Percentiles rank a stretch among this genome's conserved stretches.
These are phyloP conservation scores for Myotis myotis DNA, from an alignment of 2,797 vertebrate species.

Conservation along the genomic window DNA sequence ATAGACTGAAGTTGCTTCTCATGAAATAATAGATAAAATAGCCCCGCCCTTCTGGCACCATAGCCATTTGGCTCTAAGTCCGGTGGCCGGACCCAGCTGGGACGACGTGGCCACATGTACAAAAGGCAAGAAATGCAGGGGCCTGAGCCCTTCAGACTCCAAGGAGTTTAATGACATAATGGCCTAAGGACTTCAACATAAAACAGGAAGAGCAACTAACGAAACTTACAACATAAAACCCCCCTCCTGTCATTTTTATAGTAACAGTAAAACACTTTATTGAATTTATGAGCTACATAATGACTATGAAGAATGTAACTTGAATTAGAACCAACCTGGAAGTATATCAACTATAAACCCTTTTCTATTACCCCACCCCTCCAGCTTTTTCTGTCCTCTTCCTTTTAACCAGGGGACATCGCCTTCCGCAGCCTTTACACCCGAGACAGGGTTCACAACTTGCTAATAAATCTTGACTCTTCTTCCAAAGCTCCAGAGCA, in stretches of 20 bases:
- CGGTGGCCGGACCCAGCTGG: not conserved
- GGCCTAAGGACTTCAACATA: conserved; percentile 86
- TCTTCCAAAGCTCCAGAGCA: not conserved
- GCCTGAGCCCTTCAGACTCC: conserved; percentile 85
- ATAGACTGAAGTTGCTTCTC: not conserved
- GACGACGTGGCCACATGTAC: not conserved
- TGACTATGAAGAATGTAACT: conserved; percentile 97
- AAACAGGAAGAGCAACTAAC: conserved; percentile 87
- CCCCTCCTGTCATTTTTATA: conserved; percentile 92
- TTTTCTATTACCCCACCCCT: conserved; percentile 84
- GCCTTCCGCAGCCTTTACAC: conserved; percentile 75
- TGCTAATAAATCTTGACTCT: conserved; percentile 74
- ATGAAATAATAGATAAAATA: not conserved
- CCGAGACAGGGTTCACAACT: conserved; percentile 70
- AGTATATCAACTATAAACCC: conserved; percentile 95
- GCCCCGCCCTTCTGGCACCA: not conserved
- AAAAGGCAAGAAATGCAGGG: conserved; percentile 69
- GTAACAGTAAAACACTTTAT: conserved; percentile 90
- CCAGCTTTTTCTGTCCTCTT: conserved; percentile 79
- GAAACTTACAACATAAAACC: conserved; percentile 90
- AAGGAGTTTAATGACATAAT: conserved; percentile 88
- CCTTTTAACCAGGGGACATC: conserved; percentile 80
- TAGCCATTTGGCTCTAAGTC: not conserved
- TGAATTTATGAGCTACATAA: conserved; percentile 99
- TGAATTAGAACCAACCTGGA: conserved; percentile 96